These are phyloP conservation scores for Neolamprologus falcicula DNA, from an alignment of 2,113 vertebrate species.

Conservation along the genomic window DNA sequence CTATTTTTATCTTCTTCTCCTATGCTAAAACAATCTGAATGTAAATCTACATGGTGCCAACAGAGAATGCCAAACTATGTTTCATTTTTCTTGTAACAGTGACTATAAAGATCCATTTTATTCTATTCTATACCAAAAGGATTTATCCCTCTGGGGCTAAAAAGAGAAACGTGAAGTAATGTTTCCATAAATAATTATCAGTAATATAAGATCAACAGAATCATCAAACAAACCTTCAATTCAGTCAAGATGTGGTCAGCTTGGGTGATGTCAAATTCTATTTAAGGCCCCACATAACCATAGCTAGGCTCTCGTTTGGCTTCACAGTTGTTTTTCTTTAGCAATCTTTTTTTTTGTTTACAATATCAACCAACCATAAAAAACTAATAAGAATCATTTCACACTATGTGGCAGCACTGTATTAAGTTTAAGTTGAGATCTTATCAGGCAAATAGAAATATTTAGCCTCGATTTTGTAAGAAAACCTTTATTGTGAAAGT, in stretches of 20 bases:
- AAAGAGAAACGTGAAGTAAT: background rate
- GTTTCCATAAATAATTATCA: background rate
- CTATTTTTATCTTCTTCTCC: background rate
- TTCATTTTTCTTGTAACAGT: background rate
- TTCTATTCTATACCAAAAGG: background rate
- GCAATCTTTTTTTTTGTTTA: background rate
- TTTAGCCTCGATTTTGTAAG: background rate
- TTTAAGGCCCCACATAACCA: background rate
- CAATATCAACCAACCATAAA: background rate
- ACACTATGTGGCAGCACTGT: background rate
- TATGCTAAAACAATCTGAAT: background rate
- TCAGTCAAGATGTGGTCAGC: background rate
- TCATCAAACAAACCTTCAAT: background rate
- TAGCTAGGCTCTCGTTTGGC: background rate
- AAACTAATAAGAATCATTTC: background rate
- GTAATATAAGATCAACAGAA: background rate
- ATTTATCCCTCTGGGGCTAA: background rate
- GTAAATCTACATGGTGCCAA: background rate
- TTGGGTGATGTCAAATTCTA: background rate
- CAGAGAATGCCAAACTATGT: background rate
- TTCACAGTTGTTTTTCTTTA: background rate
- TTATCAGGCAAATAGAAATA: background rate
- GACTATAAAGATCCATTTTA: background rate
- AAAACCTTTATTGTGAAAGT: slow-evolving; percentile 27
- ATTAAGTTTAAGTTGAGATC: background rate